Evolutionary conservation across 64 coral and sea anemone genomes (phyloP).

Genomic region (Montipora sp.): DNA sequence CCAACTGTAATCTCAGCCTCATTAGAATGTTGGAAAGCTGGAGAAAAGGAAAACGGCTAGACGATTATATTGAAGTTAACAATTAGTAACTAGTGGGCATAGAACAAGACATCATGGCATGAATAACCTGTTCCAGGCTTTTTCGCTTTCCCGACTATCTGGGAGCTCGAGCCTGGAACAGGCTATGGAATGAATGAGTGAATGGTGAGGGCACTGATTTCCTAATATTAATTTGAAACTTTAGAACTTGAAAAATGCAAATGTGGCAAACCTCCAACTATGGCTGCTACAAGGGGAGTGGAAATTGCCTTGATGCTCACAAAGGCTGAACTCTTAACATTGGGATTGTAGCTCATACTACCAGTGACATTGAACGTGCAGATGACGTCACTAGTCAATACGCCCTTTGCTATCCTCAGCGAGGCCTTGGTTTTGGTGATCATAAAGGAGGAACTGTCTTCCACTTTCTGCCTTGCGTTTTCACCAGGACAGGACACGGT

Average conservation of each 20-base stretch:
- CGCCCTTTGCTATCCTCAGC: slow-evolving; percentile 28
- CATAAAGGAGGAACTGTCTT: slow-evolving; percentile 19
- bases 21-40: too few relatives aligned
- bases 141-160: too few relatives aligned
- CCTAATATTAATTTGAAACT: too few relatives aligned
- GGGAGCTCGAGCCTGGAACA: too few relatives aligned
- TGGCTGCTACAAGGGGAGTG: slow-evolving; percentile 47
- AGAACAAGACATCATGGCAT: too few relatives aligned
- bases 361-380: slow-evolving; percentile 71
- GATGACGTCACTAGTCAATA: slow-evolving; percentile 23
- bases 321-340: slow-evolving; percentile 8
- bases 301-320: slow-evolving; percentile 43
- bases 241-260: not conserved
- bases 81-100: too few relatives aligned
- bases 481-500: slow-evolving; percentile 44
- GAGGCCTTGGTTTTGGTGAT: slow-evolving; percentile 9
- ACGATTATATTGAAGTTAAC: too few relatives aligned
- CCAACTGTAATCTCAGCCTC: too few relatives aligned
- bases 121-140: too few relatives aligned
- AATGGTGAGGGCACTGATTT: too few relatives aligned
- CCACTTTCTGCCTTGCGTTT: slow-evolving; percentile 34
- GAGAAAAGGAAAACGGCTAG: too few relatives aligned
- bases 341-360: slow-evolving; percentile 60
- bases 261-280: slow-evolving; percentile 63
- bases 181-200: too few relatives aligned